Percentiles rank a stretch among this genome's conserved stretches.
These are phyloP conservation scores for Bergia sp. DNA, from an alignment of 92 coral and sea anemone genomes.

Conservation along the genomic window DNA sequence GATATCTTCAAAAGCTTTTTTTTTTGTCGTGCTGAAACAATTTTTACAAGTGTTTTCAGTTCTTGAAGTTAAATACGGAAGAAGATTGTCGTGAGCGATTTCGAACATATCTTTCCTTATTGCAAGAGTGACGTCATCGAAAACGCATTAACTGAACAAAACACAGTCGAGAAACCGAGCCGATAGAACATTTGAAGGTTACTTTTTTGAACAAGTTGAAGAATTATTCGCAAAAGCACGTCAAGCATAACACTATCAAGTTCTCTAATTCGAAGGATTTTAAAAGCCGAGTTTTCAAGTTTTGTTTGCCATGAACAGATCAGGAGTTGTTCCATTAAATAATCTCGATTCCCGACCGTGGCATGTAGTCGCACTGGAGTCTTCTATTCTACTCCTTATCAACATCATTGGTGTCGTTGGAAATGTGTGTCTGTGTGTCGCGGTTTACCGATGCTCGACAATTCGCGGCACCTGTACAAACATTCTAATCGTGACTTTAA, in stretches of 20 bases:
- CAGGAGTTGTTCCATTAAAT: slow-evolving; percentile 11
- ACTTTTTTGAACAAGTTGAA: too few species aligned
- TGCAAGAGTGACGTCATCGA: neutral
- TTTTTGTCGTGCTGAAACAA: too few species aligned
- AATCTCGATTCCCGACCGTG: slow-evolving; percentile 42
- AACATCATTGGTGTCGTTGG: slow-evolving; percentile 65
- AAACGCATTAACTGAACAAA: neutral
- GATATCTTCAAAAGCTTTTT: too few species aligned
- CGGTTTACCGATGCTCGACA: slow-evolving; percentile 56
- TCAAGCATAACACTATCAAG: too few species aligned
- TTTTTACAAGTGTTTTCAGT: neutral
- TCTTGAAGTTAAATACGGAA: neutral
- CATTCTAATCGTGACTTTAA: slow-evolving; percentile 66
- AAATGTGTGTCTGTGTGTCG: slow-evolving; percentile 63
- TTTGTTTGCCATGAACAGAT: slow-evolving; percentile 2
- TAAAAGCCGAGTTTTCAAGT: neutral
- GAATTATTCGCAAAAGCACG: too few species aligned
- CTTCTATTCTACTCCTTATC: slow-evolving; percentile 59
- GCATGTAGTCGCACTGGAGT: slow-evolving; percentile 46
- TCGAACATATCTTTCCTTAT: neutral
- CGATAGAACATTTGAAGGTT: neutral
- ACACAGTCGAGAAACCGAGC: neutral
- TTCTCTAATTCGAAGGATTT: neutral
- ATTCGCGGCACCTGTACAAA: slow-evolving; percentile 71
- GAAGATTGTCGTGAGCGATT: neutral